Percentiles rank a stretch among this genome's conserved stretches.
Conservation (phyloP, 2,888 invertebrate genomes). For the Caenorhabditis sinica region DNA sequence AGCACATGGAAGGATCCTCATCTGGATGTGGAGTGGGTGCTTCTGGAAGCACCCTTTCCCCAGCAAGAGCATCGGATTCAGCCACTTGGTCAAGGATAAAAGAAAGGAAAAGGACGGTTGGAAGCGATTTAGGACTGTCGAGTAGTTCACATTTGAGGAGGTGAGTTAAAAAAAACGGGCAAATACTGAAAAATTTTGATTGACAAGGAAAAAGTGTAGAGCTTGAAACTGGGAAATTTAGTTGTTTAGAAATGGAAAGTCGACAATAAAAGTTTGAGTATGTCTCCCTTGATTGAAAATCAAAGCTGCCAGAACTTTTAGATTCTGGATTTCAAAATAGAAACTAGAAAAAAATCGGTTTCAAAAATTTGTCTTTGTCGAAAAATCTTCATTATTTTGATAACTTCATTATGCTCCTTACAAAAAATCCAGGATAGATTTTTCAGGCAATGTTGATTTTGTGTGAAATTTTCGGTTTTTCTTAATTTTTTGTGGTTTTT, state of each 20-base stretch:
- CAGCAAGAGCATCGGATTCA: slow-evolving; percentile 40
- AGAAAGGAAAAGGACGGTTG: slow-evolving; percentile 65
- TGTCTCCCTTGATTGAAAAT: no score
- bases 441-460: no score
- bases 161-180: background rate
- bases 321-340: no score
- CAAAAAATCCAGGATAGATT: no score
- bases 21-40: slow-evolving; percentile 42
- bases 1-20: slow-evolving; percentile 65
- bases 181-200: no score
- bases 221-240: background rate
- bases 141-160: slow-evolving; percentile 57
- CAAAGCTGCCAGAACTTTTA: no score
- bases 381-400: no score
- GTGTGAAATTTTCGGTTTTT: background rate
- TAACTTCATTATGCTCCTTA: no score
- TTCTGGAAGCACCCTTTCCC: slow-evolving; percentile 55
- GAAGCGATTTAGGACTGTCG: slow-evolving; percentile 54
- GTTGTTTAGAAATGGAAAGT: no score
- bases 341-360: no score
- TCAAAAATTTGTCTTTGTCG: no score
- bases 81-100: slow-evolving; percentile 52
- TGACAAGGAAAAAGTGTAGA: background rate
- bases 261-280: no score
- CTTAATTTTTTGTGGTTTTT: background rate